A percentile compares a stretch with the other conserved stretches of the same genome.
These are phyloP conservation scores for Sigmodon hispidus DNA, from an alignment of 2,113 vertebrate species.

Conservation along the genomic window DNA sequence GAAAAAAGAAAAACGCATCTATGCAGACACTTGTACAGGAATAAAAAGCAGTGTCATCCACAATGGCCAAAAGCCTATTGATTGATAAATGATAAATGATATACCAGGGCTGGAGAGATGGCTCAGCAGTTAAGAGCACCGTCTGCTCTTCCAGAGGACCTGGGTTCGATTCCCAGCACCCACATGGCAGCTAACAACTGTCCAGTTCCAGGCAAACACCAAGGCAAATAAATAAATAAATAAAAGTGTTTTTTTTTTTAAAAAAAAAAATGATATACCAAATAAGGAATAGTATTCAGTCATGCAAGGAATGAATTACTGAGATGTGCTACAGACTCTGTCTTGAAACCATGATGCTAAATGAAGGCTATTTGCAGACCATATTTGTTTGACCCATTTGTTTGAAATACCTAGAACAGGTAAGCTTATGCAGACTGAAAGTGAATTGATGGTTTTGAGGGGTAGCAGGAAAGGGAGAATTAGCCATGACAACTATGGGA, in stretches of 20 bases:
- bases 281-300: neutral
- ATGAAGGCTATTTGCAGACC: slow-evolving; percentile 6
- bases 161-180: no score
- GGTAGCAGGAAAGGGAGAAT: neutral
- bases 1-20: neutral
- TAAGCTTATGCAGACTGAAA: neutral
- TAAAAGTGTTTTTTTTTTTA: no score
- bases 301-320: neutral
- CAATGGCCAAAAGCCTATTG: neutral
- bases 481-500: neutral
- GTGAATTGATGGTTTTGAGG: neutral
- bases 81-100: neutral
- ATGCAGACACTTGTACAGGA: neutral
- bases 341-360: neutral
- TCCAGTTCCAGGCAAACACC: no score
- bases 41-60: neutral
- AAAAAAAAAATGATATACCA: neutral
- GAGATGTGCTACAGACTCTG: neutral
- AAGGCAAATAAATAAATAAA: no score
- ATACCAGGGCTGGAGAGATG: no score
- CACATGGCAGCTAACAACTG: no score
- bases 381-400: neutral
- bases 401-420: neutral
- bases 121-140: no score
- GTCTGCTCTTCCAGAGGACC: no score